Conservation (phyloP, 2,888 invertebrate genomes). For the Pseudanteris insignis region DNA sequence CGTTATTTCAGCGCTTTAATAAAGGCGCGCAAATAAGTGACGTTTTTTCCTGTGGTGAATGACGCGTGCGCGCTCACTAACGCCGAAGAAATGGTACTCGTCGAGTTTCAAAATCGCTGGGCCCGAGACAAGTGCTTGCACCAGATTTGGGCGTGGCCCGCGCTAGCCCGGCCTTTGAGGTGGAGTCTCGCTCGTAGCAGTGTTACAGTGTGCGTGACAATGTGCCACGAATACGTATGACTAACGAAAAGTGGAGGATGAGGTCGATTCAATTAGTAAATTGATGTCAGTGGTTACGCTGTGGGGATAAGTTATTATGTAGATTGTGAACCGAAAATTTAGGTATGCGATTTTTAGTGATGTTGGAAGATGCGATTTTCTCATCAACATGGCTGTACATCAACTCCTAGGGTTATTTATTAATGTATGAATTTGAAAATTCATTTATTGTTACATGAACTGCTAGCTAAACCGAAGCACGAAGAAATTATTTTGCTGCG, state of each 20-base stretch:
- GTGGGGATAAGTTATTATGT: background rate
- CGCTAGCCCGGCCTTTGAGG: constrained; percentile 41
- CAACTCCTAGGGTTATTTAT: too few relatives aligned
- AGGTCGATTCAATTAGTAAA: constrained; percentile 61
- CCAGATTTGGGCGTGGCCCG: constrained; percentile 34
- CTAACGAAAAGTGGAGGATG: constrained; percentile 33
- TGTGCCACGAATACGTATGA: constrained; percentile 16
- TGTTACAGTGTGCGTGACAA: constrained; percentile 10
- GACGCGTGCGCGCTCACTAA: constrained; percentile 49
- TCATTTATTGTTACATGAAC: too few relatives aligned
- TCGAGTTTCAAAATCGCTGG: constrained; percentile 14
- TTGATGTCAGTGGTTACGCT: constrained; percentile 48
- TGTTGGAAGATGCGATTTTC: too few relatives aligned
- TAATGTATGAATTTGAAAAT: too few relatives aligned
- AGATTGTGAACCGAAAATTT: background rate
- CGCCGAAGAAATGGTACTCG: constrained; percentile 44
- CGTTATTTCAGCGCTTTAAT: too few relatives aligned
- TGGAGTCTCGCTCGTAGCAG: too few relatives aligned
- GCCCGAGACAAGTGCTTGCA: constrained; percentile 14
- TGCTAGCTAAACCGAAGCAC: too few relatives aligned
- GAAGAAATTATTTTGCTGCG: too few relatives aligned
- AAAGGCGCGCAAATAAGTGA: too few relatives aligned
- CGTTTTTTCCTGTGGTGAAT: too few relatives aligned
- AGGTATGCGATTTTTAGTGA: too few relatives aligned
- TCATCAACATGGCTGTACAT: too few relatives aligned